A percentile compares a stretch with the other conserved stretches of the same genome.
Conservation (phyloP, 2,888 invertebrate species). For the Hemistola chrysoprasaria region DNA sequence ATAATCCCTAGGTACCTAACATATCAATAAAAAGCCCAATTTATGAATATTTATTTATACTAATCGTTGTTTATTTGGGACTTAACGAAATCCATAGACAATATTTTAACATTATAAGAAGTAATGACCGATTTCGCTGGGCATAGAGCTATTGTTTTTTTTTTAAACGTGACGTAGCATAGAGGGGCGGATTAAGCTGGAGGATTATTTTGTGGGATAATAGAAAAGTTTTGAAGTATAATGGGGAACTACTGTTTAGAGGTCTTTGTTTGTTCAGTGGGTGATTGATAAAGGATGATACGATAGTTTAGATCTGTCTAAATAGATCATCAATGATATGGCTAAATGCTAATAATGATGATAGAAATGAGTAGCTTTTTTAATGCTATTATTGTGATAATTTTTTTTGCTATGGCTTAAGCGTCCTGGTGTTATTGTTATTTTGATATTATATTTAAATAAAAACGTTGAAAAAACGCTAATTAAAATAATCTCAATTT, state of each 20-base stretch:
- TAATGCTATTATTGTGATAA: too few relatives aligned
- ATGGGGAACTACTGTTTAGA: conserved; percentile 11
- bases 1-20: conserved; percentile 48
- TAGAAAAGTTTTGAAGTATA: conserved; percentile 10
- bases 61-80: conserved; percentile 68
- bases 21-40: conserved; percentile 52
- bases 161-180: conserved; percentile 56
- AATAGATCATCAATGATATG: conserved; percentile 13
- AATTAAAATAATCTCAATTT: too few relatives aligned
- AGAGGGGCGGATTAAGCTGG: conserved; percentile 41
- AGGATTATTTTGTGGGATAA: conserved; percentile 29
- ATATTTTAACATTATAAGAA: conserved; percentile 46
- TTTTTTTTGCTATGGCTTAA: too few relatives aligned
- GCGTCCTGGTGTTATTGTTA: too few relatives aligned
- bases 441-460: too few relatives aligned
- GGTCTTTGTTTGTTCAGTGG: conserved; percentile 6
- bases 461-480: too few relatives aligned
- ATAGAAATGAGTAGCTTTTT: too few relatives aligned
- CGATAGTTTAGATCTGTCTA: conserved; percentile 11
- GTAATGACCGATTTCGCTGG: conserved; percentile 43
- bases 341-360: conserved; percentile 4
- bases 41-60: conserved; percentile 32
- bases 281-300: conserved; percentile 18
- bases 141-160: conserved; percentile 29
- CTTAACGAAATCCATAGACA: conserved; percentile 29